Evolutionary conservation across 2,888 invertebrate genomes (phyloP), one percentile per base, ranked within the genome.

Genomic region (Opisthograptis luteolata): DNA sequence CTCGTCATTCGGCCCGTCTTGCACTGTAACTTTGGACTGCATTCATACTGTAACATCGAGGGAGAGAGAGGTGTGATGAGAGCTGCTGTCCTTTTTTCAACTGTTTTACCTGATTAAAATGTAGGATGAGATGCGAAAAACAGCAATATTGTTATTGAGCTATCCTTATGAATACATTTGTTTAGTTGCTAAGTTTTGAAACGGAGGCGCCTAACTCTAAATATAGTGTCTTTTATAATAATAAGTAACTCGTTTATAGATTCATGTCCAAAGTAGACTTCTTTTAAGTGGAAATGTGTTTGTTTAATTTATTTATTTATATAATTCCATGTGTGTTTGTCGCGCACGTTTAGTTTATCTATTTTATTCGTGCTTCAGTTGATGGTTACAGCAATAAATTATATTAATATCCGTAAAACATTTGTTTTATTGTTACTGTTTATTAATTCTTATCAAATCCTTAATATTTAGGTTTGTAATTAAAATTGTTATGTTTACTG

Each of bases 181-280:
- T n/a, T n/a, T 39, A 30, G 14, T 22, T 22, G n/a, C 24, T 31
- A 32, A 31, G 13, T 36, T 12, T 12, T 37, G 7, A 24, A 37
- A 25, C 10, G 25, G 8, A 10, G 14, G n/a, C 27, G 22, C 19
- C 25, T 39, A 39, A 39, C n/a, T 12, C 14, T 3, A 1, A 20
- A 19, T 28, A 41, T 17, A 15, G 2, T n/a, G 25, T 14, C 3
- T 14, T 10, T 22, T 8, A 10, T 14, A 10, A 30, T 20, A 24
- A 13, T 37, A 36, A 22, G 36, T 36, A 22, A 30, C 13, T 35
- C 4, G 14, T 37, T 10, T 50, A 44, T 36, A 42, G 17, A 37
- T 43, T 15, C 35, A 30, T 24, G 40, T 40, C 50, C 50, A 50
- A 50, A 50, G 50, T 35, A 40, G 44, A 43, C 19, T 52, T 41